Conservation (phyloP, 2,888 invertebrate genomes). For the Cantharis nigra region DNA sequence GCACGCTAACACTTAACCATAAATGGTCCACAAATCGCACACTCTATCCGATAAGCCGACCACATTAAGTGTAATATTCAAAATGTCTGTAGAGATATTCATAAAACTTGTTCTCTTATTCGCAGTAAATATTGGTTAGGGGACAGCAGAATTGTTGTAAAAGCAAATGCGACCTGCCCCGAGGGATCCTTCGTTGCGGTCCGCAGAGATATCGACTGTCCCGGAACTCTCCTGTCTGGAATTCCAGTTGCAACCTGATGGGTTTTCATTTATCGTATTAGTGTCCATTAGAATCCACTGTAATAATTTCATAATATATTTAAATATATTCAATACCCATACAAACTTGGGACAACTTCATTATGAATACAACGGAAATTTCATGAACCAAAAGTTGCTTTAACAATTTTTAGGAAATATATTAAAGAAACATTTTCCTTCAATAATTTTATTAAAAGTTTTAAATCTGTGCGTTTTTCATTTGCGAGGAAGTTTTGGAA, state of each 20-base stretch:
- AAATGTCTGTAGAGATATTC: conserved; percentile 33
- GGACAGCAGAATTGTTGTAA: conserved; percentile 24
- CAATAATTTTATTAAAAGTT: not conserved
- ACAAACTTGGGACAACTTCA: not conserved
- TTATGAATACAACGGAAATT: not conserved
- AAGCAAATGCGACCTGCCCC: conserved; percentile 20
- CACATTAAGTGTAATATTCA: conserved; percentile 36
- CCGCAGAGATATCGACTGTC: conserved; percentile 23
- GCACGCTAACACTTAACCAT: conserved; percentile 21
- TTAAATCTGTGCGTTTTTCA: not conserved
- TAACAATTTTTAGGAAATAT: not conserved
- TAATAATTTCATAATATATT: not conserved
- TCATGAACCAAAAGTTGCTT: not conserved
- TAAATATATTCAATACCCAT: not conserved
- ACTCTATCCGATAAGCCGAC: conserved; percentile 32
- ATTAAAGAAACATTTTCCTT: not conserved
- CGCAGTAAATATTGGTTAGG: conserved; percentile 38
- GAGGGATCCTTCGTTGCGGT: conserved; percentile 17
- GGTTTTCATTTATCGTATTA: conserved; percentile 20
- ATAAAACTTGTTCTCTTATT: conserved; percentile 33
- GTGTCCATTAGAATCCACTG: conserved; percentile 13
- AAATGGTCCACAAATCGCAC: conserved; percentile 33
- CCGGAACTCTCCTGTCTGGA: conserved; percentile 17
- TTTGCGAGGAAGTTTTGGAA: not conserved
- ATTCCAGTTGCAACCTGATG: conserved; percentile 22